Conservation (phyloP, 2,797 vertebrate genomes). For the Hoplostethus atlanticus region DNA sequence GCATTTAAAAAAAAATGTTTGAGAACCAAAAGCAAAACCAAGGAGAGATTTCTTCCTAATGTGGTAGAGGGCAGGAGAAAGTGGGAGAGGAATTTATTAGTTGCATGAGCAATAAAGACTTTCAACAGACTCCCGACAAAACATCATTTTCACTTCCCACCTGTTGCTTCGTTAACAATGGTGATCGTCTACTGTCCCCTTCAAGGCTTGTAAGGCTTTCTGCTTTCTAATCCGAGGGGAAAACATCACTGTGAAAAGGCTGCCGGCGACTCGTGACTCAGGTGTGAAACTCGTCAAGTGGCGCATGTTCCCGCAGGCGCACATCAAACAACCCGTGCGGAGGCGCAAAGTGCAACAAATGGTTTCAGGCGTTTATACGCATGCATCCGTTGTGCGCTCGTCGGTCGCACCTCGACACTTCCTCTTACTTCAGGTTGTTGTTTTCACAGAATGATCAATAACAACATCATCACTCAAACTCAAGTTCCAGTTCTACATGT, state of each 20-base stretch:
- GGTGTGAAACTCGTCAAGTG: conserved; percentile 26
- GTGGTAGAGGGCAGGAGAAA: too few species aligned
- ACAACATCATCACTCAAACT: too few species aligned
- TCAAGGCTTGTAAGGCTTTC: not conserved
- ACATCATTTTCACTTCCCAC: conserved; percentile 15
- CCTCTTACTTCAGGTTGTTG: too few species aligned
- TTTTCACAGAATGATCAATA: too few species aligned
- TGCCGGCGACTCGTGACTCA: not conserved
- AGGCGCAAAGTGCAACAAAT: too few species aligned
- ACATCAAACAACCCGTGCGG: not conserved
- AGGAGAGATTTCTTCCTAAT: not conserved
- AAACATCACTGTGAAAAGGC: conserved; percentile 3
- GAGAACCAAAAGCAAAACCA: not conserved
- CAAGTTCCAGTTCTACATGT: too few species aligned
- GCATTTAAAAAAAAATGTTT: too few species aligned
- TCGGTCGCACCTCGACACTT: too few species aligned
- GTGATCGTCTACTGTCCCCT: not conserved
- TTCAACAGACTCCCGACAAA: not conserved
- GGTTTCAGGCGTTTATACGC: too few species aligned
- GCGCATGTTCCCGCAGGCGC: not conserved
- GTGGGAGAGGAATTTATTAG: too few species aligned
- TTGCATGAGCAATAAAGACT: not conserved
- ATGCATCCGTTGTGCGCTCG: too few species aligned
- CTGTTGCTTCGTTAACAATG: conserved; percentile 32
- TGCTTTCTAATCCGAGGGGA: too few species aligned